Base-by-base conservation (phyloP, 2,888 invertebrate genomes). In the Drosophila cracens region DNA sequence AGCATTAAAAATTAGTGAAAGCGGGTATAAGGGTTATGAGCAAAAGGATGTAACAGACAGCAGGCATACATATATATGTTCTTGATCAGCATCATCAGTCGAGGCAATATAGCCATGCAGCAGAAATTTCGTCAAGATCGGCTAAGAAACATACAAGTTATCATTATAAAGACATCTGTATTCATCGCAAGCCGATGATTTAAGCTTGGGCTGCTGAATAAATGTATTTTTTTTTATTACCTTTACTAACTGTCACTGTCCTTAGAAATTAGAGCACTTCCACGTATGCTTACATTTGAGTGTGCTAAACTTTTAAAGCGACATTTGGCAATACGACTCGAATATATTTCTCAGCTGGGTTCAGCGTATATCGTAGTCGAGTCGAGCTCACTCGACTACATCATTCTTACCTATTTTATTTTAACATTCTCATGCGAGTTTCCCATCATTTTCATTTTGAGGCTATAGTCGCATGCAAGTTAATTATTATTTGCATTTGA, bases 391-490 rank as follows among this genome's bases (percentile, higher is more conserved):
- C 16, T 16, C 46, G 46, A 46, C 46, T 25, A 16, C 25, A 25
- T 2, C 16, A 4, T 25, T 25, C 46, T 8, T 16, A 7, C 36
- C 16, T 18, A 36, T 18, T 36, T 16, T 36, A 25, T 25, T 46
- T 16, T 5, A 11, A 25, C 46, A 46, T 74, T 62, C 61, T 54
- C 61, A 65, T 49, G 72, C 25, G 36, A 60, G 10, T 46, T 49
- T 68, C 60, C 57, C 74, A 79, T 58, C n/a, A 68, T 67, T 66
- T 67, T 33, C 13, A 10, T 64, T 61, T 77, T 71, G 64, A 27
- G 27, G 25, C 46, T 25, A 10, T 31, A 38, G 7, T 27, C 21
- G n/a, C n/a, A 66, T 87, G 78, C 82, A 83, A 77, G 78, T 65
- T 67, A 48, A 54, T 29, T 67, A 70, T 59, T 66, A 76, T 71